Percentiles rank a stretch among this genome's conserved stretches.
These are phyloP conservation scores for Austrolebias charrua DNA, from an alignment of 2,797 vertebrate genomes.

Conservation along the genomic window DNA sequence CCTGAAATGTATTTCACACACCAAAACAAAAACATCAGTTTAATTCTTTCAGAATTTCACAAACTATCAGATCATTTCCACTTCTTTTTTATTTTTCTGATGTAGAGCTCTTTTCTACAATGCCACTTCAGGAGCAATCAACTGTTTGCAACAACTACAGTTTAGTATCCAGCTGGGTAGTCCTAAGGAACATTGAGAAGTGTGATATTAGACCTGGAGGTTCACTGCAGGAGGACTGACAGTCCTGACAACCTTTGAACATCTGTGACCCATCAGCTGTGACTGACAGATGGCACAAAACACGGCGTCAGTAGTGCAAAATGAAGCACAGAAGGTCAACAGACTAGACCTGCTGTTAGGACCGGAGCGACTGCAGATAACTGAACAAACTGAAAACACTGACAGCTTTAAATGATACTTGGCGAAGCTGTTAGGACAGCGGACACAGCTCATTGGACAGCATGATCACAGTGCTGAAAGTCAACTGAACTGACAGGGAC, in stretches of 20 bases:
- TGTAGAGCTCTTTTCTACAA: neutral
- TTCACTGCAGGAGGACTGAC: constrained; percentile 28
- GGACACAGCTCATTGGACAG: neutral
- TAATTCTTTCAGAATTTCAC: neutral
- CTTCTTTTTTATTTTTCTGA: neutral
- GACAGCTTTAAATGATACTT: constrained; percentile 9
- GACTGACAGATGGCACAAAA: constrained; percentile 47
- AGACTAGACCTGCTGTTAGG: constrained; percentile 3
- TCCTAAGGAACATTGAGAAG: constrained; percentile 35
- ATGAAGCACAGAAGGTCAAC: constrained; percentile 3
- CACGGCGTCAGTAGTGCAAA: constrained; percentile 8
- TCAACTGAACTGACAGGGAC: neutral
- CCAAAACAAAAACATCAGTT: too few relatives aligned
- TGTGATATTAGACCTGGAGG: constrained; percentile 45
- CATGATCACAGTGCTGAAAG: neutral
- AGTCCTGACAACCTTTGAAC: constrained; percentile 29
- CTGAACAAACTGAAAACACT: neutral
- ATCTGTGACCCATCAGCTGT: constrained; percentile 20
- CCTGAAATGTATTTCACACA: too few relatives aligned
- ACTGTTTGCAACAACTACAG: neutral
- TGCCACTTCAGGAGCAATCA: neutral
- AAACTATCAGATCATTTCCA: neutral
- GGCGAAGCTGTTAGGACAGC: constrained; percentile 3
- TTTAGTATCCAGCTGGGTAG: constrained; percentile 18
- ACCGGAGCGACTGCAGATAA: neutral